Percentiles rank a stretch among this genome's conserved stretches.
These are phyloP conservation scores for Leptinotarsa undecemlineata DNA, from an alignment of 1,140 invertebrate species.

Conservation along the genomic window DNA sequence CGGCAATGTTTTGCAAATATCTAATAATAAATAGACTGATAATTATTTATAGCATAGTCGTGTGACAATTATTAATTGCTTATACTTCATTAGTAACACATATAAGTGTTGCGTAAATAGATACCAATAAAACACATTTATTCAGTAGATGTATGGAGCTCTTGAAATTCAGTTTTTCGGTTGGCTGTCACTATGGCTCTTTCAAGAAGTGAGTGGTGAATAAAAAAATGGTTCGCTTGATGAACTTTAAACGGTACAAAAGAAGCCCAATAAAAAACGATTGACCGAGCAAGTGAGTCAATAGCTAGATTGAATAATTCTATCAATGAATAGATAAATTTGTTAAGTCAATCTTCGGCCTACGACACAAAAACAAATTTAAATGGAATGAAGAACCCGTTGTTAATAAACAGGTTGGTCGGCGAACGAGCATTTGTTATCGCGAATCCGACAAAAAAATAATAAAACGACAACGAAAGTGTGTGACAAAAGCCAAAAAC, in stretches of 20 bases:
- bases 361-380: constrained; percentile 23
- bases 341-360: constrained; percentile 30
- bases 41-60: constrained; percentile 14
- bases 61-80: constrained; percentile 16
- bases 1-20: not conserved
- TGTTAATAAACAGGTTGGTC: constrained; percentile 19
- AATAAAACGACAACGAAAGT: constrained; percentile 21
- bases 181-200: no score
- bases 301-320: constrained; percentile 27
- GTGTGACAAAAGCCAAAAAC: constrained; percentile 21
- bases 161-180: not conserved
- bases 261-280: constrained; percentile 23
- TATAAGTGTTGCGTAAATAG: not conserved
- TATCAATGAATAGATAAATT: constrained; percentile 30
- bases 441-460: constrained; percentile 10
- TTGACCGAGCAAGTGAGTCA: constrained; percentile 19
- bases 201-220: no score
- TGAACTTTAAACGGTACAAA: constrained; percentile 19
- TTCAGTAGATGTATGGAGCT: not conserved
- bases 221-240: not conserved
- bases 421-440: not conserved
- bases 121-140: constrained; percentile 8
- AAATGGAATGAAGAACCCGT: constrained; percentile 6
- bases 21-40: constrained; percentile 5
- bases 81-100: constrained; percentile 13